Evolutionary conservation across 2,888 invertebrate species (phyloP), one percentile per base, ranked within the genome.

Genomic region (Meloe dianella): DNA sequence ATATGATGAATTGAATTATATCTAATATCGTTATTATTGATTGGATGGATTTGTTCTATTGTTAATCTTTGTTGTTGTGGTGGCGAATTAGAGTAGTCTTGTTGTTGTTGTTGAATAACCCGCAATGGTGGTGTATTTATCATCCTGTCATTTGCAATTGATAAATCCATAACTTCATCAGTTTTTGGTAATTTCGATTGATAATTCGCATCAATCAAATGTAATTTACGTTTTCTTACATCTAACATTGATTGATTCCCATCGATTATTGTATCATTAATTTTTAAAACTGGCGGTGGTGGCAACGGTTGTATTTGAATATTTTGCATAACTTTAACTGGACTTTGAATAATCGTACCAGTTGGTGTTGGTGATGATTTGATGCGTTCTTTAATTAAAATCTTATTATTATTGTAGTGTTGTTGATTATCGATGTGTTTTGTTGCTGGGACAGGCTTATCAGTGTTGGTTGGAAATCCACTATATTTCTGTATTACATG

Each of bases 101-200:
- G 47, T 20, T 47, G 38, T n/a, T 38, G 38, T n/a, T 38, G 47
- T 9, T 20, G 20, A 2, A 47, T 20, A 38, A 4, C 14, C 2
- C 38, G 14, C 20, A 17, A 20, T 5, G 47, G 47, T 47, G 47
- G 47, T 9, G 47, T 47, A 17, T 47, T 47, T 9, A 20, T 2
- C 9, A 47, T 9, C 2, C 47, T 51, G 27, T 67, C 64, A 20
- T 64, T 41, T 38, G 64, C 63, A 69, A 78, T 72, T 6, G 83
- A 82, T 64, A 83, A 74, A 73, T 83, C 83, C 76, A 83, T 83
- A 8, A 81, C 82, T 72, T 82, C 83, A 65, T 83, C 82, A 32
- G 74, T 75, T 67, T 76, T 78, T 22, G 74, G 77, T 2, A 80
- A 54, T 69, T 81, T 82, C 17, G 67, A 60, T 60, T 72, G 71